Evolutionary conservation across 2,888 invertebrate species (phyloP).

Genomic region (Tuberolachnus salignus): DNA sequence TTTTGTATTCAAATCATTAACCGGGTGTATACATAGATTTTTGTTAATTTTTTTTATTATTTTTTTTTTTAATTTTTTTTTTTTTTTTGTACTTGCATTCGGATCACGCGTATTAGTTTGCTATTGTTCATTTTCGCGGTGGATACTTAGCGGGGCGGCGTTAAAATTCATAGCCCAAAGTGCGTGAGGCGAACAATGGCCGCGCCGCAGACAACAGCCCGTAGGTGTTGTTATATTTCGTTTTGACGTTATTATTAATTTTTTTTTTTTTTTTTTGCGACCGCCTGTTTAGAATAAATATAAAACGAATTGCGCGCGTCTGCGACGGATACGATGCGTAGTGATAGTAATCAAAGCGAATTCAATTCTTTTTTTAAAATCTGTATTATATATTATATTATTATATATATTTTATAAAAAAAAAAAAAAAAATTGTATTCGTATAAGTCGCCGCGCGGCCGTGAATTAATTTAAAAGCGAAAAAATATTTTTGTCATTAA

Average conservation of each 20-base stretch:
- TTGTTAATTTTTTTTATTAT: no score
- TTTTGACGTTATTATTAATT: constrained; percentile 10
- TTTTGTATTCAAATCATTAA: constrained; percentile 10
- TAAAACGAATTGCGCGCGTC: no score
- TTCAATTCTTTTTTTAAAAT: no score
- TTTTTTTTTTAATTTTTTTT: no score
- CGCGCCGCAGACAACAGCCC: constrained; percentile 1
- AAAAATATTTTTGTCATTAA: no score
- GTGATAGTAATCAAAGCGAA: no score
- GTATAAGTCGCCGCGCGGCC: no score
- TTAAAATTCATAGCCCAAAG: constrained; percentile 38
- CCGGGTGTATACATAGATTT: no score
- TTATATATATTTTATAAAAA: no score
- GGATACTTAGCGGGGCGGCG: constrained; percentile 28
- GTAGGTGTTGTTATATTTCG: background rate
- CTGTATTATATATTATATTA: no score
- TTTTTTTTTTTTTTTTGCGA: background rate
- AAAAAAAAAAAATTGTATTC: no score
- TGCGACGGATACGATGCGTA: background rate
- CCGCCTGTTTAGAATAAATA: background rate
- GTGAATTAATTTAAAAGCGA: no score
- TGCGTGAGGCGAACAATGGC: constrained; percentile 15
- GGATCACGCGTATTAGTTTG: constrained; percentile 18
- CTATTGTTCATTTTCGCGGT: background rate
- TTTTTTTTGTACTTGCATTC: constrained; percentile 16